Conservation (phyloP, 2,888 invertebrate species). For the Dichetophora obliterata region DNA sequence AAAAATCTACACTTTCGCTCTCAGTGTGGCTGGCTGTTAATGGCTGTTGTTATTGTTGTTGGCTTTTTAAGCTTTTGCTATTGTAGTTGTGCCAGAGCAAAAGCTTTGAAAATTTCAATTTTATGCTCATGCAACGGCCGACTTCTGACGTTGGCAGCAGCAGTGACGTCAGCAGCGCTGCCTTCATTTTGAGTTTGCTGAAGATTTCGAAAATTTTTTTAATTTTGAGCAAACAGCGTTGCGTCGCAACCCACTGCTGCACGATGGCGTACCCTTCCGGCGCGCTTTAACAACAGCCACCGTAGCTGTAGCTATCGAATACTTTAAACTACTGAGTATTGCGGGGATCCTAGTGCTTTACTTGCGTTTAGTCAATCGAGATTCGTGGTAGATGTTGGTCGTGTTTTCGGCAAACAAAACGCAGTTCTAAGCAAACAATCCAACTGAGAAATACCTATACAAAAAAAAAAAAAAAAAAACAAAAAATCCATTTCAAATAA, state of each 20-base stretch:
- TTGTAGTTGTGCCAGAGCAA: conserved; percentile 14
- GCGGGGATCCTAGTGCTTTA: conserved; percentile 67
- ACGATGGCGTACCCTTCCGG: not conserved
- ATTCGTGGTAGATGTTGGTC: conserved; percentile 70
- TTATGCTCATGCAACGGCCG: not conserved
- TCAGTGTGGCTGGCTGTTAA: not conserved
- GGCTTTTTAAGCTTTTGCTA: not conserved
- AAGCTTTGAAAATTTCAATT: conserved; percentile 25
- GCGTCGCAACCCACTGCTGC: not conserved
- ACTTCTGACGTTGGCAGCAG: conserved; percentile 42
- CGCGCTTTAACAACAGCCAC: not conserved
- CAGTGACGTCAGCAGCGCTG: conserved; percentile 45
- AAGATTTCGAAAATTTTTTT: conserved; percentile 6
- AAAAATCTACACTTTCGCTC: conserved; percentile 18
- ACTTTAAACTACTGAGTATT: conserved; percentile 49
- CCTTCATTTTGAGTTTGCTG: not conserved
- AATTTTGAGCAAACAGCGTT: conserved; percentile 3
- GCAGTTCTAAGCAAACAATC: conserved; percentile 36
- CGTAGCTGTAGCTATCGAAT: conserved; percentile 10
- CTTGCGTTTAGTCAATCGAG: conserved; percentile 70
- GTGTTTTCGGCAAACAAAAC: conserved; percentile 62
- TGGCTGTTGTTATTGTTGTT: not conserved
- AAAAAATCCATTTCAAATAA: conserved; percentile 45
- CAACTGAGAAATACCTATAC: conserved; percentile 34
- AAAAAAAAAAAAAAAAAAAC: conserved; percentile 37